Evolutionary conservation across 37 sponge, comb jelly and placozoan genomes (phyloP), one percentile per base, ranked within the genome.

Genomic region (Beroe ovata): DNA sequence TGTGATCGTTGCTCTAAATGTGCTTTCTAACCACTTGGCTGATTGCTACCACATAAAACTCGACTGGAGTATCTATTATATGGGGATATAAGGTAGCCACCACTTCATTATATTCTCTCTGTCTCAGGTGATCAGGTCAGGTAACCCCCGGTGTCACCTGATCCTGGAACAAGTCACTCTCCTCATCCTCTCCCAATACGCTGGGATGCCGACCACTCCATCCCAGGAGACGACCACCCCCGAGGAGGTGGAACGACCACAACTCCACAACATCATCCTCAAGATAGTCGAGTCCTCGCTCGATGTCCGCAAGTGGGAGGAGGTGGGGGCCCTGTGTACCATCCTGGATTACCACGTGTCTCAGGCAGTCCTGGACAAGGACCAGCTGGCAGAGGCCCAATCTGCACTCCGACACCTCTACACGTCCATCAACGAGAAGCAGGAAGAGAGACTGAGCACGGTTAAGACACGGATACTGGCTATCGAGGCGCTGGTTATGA

Each of bases 111-210:
- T n/a, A n/a, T n/a, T n/a, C n/a, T 58, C 16, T 58, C 64, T 14
- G 25, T 63, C 8, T n/a, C 38, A 69, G 71, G 71, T 69, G 4
- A 69, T 69, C 35, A 16, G 71, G 8, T 35, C 38, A 35, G 71
- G 71, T 21, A 69, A 69, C 25, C 71, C 71, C 71, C 71, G 71
- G 8, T 69, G 71, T 34, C 71, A 69, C 71, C 71, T 69, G 71
- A 69, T 69, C 71, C 71, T 69, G 71, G 71, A 69, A 28, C 71
- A 69, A 69, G 71, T 69, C 35, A 35, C 71, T 16, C 36, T 69
- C 37, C 36, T 69, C 21, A 14, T 69, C 38, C 71, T 69, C 8
- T 8, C 38, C 4, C 71, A 34, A 8, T 69, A 69, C 38, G 71
- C 38, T 6, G 71, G 71, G 20, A 3, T 69, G 38, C 35, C 18